Percentiles rank a stretch among this genome's conserved stretches.
Conservation (phyloP, 2,797 vertebrate species). For the Chelidonichthys spinosus region DNA sequence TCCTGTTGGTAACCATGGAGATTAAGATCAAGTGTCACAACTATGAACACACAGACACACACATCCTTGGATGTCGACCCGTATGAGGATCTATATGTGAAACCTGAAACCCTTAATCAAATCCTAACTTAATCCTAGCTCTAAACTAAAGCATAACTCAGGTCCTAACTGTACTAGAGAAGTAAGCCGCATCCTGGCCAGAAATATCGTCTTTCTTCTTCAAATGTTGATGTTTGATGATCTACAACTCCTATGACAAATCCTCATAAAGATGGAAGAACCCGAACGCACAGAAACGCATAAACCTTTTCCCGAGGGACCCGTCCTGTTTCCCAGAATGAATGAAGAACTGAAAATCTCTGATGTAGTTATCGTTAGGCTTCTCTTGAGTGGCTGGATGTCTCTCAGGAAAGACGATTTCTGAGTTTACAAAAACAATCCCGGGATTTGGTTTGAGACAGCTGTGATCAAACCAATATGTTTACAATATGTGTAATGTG, state of each 20-base stretch:
- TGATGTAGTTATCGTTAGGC: neutral
- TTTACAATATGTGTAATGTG: neutral
- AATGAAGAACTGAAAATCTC: constrained; percentile 3
- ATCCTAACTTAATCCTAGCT: neutral
- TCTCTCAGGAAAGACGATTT: neutral
- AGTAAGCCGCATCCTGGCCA: neutral
- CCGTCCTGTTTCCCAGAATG: neutral
- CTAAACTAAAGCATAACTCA: neutral
- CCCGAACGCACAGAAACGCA: neutral
- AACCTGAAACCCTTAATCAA: constrained; percentile 9
- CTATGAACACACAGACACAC: neutral
- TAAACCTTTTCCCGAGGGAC: neutral
- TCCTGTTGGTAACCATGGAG: constrained; percentile 52
- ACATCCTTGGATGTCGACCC: neutral
- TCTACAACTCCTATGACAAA: neutral
- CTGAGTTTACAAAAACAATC: neutral
- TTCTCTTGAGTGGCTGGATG: neutral
- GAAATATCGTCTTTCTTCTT: too few species aligned
- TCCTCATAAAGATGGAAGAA: neutral
- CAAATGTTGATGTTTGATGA: neutral
- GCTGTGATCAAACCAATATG: neutral
- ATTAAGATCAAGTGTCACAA: constrained; percentile 57
- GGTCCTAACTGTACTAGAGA: neutral
- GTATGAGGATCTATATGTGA: neutral
- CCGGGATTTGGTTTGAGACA: constrained; percentile 1